Evolutionary conservation across 1,140 invertebrate species (phyloP).

Genomic region (Lysiphlebus fabarum): DNA sequence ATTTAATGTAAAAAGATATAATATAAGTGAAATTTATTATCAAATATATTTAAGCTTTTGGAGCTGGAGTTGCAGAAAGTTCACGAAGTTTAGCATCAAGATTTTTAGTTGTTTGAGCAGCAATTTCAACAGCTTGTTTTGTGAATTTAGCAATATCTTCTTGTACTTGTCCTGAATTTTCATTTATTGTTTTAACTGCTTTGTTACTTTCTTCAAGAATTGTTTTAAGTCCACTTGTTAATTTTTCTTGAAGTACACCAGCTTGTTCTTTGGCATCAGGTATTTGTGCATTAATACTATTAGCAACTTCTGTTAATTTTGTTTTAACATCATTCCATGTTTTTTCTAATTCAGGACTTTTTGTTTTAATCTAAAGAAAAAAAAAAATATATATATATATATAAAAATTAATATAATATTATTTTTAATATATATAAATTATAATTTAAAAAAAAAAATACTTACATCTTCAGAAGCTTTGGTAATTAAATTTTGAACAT

Average conservation of each 20-base stretch:
- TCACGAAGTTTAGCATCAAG: conserved; percentile 37
- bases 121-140: conserved; percentile 42
- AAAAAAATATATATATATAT: conserved; percentile 8
- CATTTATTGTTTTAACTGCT: conserved; percentile 30
- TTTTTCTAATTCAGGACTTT: conserved; percentile 38
- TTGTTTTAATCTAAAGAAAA: conserved; percentile 34
- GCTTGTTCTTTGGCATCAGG: conserved; percentile 38
- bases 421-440: not conserved
- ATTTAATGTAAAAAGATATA: no score
- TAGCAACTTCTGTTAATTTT: conserved; percentile 34
- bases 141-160: conserved; percentile 42
- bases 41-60: conserved; percentile 3
- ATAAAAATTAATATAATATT: conserved; percentile 3
- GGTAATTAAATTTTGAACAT: conserved; percentile 34
- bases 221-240: conserved; percentile 36
- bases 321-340: conserved; percentile 34
- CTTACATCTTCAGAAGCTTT: conserved; percentile 37
- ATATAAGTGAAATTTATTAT: no score
- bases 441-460: not conserved
- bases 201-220: conserved; percentile 40
- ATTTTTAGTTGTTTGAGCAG: conserved; percentile 37
- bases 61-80: conserved; percentile 21
- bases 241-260: conserved; percentile 33
- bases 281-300: conserved; percentile 34
- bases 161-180: conserved; percentile 37